A percentile compares a stretch with the other conserved stretches of the same genome.
Evolutionary conservation across 2,797 vertebrate species (phyloP).

Genomic region (Hirundo rustica): DNA sequence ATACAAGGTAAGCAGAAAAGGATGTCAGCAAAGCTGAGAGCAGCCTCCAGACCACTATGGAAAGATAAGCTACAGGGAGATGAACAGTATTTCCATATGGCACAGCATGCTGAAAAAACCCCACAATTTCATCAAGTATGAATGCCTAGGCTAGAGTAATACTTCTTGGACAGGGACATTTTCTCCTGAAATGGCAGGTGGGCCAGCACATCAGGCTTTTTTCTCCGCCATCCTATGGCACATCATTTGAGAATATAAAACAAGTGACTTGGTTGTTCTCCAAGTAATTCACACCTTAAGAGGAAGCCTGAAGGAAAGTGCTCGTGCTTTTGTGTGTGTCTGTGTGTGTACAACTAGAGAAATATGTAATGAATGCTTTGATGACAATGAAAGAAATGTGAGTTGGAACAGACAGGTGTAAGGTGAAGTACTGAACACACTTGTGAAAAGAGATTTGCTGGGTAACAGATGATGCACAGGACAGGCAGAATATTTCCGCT

Average conservation of each 20-base stretch:
- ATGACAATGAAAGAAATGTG: background rate
- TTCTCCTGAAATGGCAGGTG: background rate
- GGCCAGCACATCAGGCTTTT: background rate
- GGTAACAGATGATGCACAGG: background rate
- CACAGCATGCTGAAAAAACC: background rate
- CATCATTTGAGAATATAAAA: accelerated
- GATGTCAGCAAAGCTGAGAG: background rate
- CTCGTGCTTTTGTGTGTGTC: background rate
- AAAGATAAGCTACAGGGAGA: background rate
- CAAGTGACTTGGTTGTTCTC: background rate
- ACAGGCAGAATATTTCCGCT: background rate
- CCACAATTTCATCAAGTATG: background rate
- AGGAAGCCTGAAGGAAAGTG: background rate
- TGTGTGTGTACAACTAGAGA: background rate
- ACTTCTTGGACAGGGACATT: background rate
- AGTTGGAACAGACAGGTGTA: background rate
- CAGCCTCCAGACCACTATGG: background rate
- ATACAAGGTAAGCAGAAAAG: background rate
- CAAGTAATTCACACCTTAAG: accelerated
- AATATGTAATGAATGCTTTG: background rate
- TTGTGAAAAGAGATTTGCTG: background rate
- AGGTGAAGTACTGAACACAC: background rate
- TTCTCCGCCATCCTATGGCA: background rate
- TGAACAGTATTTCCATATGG: background rate
- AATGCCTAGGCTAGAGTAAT: background rate